Base-by-base conservation (phyloP, 2,797 vertebrate species). In the Ctenopoma kingsleyae region DNA sequence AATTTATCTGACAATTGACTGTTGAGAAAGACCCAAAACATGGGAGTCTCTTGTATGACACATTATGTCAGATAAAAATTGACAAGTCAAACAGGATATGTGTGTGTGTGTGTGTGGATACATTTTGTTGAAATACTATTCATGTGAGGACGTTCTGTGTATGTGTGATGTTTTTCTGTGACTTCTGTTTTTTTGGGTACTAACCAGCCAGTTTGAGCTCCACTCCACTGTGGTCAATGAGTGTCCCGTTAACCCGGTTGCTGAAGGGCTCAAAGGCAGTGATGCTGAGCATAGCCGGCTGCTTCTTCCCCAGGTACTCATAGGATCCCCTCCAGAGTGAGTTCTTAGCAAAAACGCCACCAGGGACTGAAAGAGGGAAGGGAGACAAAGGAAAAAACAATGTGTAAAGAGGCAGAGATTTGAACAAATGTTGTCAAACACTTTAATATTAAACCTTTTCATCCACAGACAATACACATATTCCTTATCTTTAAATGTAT, bases 261-360 rank as follows among this genome's bases (percentile, higher is more conserved):
- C 91, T 97, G 74, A 89, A 81, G 1, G 92, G 90, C 64, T 99
- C 97, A 22, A 98, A 99, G 84, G 95, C 93, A 38, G 96, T 98
- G 87, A 99, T 96, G 70, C 95, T 97, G 38, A 99, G 94, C 97
- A 98, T 97, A 15, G 97, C 97, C 0, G 98, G 97, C 91, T 99
- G 98, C 93, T 98, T 99, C 86, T 97, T 99, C 38, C 97, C 98
- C 82, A 98, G 85, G 91, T 99, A 99, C 83, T 99, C 98, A 0
- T 99, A 99, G 40, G 98, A 98, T 52, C 98, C 98, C 86, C 97
- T 96, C 98, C 98, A 99, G 5, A 99, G 95, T 69, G 97, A 98
- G 74, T 98, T 98, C 90, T 96, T 97, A 2, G 97, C 95, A 72
- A 99, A 99, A n/a, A 99, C 97, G 8, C 97, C 96, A 7, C 92